Base-by-base conservation (phyloP, 2,797 vertebrate genomes). In the Enteromius anoplus region DNA sequence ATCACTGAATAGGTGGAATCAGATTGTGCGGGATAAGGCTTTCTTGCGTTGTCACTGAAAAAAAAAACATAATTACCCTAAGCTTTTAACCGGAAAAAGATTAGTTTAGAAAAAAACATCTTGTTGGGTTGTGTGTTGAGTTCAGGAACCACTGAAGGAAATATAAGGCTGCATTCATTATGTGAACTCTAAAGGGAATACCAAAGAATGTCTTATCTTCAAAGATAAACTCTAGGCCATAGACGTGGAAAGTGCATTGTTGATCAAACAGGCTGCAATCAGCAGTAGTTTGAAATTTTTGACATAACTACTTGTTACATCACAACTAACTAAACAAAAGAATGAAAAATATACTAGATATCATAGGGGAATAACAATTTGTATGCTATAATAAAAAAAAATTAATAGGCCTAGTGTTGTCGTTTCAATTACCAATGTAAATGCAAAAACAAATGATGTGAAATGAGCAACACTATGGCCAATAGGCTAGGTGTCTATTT, bases 1-100 rank as follows among this genome's bases (percentile, higher is more conserved):
- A 86, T 75, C 78, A 71, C 21, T 68, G 23, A 71, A 80, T 68
- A 81, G 66, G 42, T 83, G 34, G 47, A 81, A 83, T 76, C 47
- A 79, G 49, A 78, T 26, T 72, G 47, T 40, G 60, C n/a, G 37
- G 15, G 69, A 83, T 75, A 80, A 70, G 75, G 17, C 42, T 71
- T 37, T 78, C 15, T 45, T 66, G 53, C 0, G n/a, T 21, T 42
- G 40, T 42, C 79, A 80, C 3, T 1, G 10, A 21, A 45, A 17
- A 40, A 15, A 45, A 15, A 60, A 53, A 78, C 3, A 37, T 6
- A 55, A 42, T 83, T 77, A 70, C 66, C 40, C 8, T 42, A 69
- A 12, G 21, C 34, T 23, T 65, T 32, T 5, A 10, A 19, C 32
- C 0, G 12, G 4, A 75, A 66, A 73, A 66, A 32, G 29, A 49